Evolutionary conservation across 2,797 vertebrate genomes (phyloP), one percentile per base, ranked within the genome.

Genomic region (Masticophis lateralis): DNA sequence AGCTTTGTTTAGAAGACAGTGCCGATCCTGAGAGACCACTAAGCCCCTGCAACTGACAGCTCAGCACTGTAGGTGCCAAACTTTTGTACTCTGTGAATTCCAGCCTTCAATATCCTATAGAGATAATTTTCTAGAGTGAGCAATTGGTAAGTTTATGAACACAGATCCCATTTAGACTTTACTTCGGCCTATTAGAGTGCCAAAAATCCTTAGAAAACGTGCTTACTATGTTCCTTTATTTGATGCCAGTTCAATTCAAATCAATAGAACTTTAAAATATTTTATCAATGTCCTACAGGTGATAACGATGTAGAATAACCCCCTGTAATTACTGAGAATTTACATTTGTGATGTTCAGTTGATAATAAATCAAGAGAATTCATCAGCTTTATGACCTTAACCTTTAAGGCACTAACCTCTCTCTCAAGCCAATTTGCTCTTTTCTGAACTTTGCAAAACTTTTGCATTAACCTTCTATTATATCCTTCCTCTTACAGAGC

Each of bases 311-410:
- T 94, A 90, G 93, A 97, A 95, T 93, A 87, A 91, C 93, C 92
- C 18, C 5, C 90, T 95, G 90, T 74, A 94, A 92, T 94, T 96
- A 95, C 8, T 93, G 87, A 61, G 94, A 95, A 96, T 95, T 96
- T 96, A 95, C 53, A 92, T 91, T 95, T 94, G 56, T 91, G 61
- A 1, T 87, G 69, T 95, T 96, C 89, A 94, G 86, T 90, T 93
- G 94, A 93, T 91, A 96, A 88, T 94, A 97, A 96, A 97, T 96
- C 94, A 96, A 95, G 93, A 90, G 55, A 96, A 90, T 94, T 95
- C 43, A 95, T 97, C 86, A 93, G 2, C 94, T 93, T 96, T 95
- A 94, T 95, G 69, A 59, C 95, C 63, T 93, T 96, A 97, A 95
- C 43, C 88, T 95, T 96, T 92, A 93, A 91, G 96, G 95, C 93